phyloP scores from a whole-genome alignment of 2,888 invertebrate genomes.

The Drosophila flavopinicola region DNA sequence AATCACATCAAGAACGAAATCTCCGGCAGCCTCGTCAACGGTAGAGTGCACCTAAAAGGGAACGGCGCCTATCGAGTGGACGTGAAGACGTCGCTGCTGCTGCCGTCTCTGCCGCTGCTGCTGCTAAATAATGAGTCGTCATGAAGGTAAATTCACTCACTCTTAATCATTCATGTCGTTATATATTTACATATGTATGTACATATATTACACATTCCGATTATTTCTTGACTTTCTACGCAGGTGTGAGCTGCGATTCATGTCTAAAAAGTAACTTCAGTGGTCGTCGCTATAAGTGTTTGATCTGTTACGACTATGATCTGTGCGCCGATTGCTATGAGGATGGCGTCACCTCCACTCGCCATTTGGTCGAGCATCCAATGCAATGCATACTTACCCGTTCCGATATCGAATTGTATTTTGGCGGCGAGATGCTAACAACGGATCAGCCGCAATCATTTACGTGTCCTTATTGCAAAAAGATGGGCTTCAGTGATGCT shows the following conservation, averaged over 20 bases:
- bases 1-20: conserved; percentile 36
- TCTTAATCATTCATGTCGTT: not conserved
- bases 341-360: conserved; percentile 94
- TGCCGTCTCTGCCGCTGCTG: conserved; percentile 39
- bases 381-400: conserved; percentile 99
- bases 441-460: conserved; percentile 97
- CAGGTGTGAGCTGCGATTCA: conserved; percentile 99
- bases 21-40: conserved; percentile 28
- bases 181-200: not conserved
- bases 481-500: conserved; percentile 97
- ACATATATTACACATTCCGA: not conserved
- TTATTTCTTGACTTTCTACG: not conserved
- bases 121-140: conserved; percentile 91
- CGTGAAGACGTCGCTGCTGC: conserved; percentile 59
- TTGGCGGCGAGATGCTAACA: conserved; percentile 96
- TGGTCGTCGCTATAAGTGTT: conserved; percentile 99
- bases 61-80: conserved; percentile 57
- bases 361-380: conserved; percentile 98
- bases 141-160: conserved; percentile 90
- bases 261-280: conserved; percentile 99
- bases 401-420: conserved; percentile 98
- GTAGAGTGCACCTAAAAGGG: conserved; percentile 28
- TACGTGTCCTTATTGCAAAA: conserved; percentile 98
- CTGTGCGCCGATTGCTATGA: conserved; percentile 98
- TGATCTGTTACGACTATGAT: conserved; percentile 99